Percentiles rank a stretch among this genome's conserved stretches.
Conservation (phyloP, 2,113 vertebrate species). For the Albula goreensis region DNA sequence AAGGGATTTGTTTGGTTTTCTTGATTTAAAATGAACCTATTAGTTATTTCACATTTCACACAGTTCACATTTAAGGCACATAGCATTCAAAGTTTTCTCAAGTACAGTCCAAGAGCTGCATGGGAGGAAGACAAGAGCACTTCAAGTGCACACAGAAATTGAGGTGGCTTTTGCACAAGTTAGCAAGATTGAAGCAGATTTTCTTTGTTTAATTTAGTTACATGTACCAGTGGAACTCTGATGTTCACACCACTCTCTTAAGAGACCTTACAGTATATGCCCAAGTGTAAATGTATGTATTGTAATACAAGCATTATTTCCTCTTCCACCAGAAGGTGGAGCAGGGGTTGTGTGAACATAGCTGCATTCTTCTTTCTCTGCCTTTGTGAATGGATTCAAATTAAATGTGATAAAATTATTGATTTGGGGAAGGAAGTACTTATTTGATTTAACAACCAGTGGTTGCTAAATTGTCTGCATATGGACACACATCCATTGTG, state of each 20-base stretch:
- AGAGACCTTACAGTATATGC: background rate
- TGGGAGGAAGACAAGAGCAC: background rate
- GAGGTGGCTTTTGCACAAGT: background rate
- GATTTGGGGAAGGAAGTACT: too few relatives aligned
- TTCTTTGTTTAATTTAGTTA: background rate
- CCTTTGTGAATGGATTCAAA: background rate
- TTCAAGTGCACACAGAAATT: background rate
- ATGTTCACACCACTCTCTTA: background rate
- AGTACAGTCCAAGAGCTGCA: background rate
- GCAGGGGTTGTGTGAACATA: background rate
- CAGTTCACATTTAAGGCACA: background rate
- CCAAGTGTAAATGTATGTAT: background rate
- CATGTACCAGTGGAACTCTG: background rate
- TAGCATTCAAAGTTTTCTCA: background rate
- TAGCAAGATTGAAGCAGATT: background rate
- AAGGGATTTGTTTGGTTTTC: background rate
- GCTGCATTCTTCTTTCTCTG: background rate
- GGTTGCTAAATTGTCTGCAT: too few relatives aligned
- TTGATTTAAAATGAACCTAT: background rate
- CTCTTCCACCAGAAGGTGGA: background rate
- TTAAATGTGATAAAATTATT: background rate
- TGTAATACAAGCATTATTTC: background rate
- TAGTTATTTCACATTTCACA: background rate
- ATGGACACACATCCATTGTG: too few relatives aligned
- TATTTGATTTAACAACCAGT: too few relatives aligned